Conservation (phyloP, 2,113 vertebrate genomes). For the Vicugna pacos region DNA sequence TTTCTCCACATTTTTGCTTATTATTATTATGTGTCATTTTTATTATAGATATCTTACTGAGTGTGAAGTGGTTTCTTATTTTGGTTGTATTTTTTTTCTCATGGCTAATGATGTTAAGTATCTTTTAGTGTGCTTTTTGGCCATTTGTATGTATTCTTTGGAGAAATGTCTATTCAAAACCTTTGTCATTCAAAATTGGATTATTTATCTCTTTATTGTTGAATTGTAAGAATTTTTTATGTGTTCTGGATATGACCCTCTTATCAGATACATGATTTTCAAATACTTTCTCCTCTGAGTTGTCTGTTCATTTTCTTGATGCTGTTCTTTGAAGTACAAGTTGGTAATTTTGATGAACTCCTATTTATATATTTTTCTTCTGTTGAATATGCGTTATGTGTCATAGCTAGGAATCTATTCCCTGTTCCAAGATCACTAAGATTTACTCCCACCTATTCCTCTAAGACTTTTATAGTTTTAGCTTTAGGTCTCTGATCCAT, state of each 20-base stretch:
- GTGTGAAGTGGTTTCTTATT: neutral
- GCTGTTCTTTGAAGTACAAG: neutral
- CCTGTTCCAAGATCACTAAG: neutral
- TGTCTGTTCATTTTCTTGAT: neutral
- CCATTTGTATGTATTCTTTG: neutral
- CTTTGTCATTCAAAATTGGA: neutral
- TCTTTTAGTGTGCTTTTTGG: constrained; percentile 28
- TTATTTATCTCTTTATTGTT: neutral
- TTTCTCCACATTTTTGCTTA: neutral
- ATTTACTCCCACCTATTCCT: neutral
- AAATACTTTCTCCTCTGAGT: neutral
- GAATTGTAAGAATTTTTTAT: constrained; percentile 3
- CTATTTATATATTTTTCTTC: neutral
- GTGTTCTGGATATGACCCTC: neutral
- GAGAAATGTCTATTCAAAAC: neutral
- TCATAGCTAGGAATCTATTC: neutral
- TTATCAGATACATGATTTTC: neutral
- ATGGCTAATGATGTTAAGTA: neutral
- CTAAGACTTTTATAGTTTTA: neutral
- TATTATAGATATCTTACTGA: neutral
- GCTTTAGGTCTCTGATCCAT: neutral
- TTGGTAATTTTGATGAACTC: neutral
- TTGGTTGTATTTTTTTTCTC: neutral
- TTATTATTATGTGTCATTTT: constrained; percentile 8
- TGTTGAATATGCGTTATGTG: neutral